Evolutionary conservation across 2,888 invertebrate species (phyloP).

Genomic region (Lasioglossum malachurum): DNA sequence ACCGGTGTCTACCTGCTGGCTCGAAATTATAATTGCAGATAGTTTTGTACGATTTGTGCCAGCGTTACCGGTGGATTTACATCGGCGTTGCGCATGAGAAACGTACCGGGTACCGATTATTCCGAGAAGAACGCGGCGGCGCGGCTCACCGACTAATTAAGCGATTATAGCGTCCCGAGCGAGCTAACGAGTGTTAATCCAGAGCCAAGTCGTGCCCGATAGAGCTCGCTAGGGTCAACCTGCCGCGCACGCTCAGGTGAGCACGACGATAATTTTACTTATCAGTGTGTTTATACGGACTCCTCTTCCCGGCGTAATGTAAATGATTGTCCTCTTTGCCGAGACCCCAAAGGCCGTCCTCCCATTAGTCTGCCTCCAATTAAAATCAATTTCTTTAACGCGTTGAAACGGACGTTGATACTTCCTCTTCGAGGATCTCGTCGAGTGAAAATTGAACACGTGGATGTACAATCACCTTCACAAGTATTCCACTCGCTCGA

Average conservation of each 20-base stretch:
- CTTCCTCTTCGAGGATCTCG: not conserved
- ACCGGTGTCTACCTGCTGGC: conserved; percentile 9
- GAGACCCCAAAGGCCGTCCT: not conserved
- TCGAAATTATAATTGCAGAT: conserved; percentile 49
- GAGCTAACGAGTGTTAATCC: conserved; percentile 72
- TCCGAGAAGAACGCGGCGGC: conserved; percentile 54
- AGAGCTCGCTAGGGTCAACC: conserved; percentile 58
- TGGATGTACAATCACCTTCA: not conserved
- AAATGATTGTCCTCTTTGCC: conserved; percentile 27
- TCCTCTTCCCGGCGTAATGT: conserved; percentile 18
- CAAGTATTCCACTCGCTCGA: not conserved
- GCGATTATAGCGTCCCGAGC: conserved; percentile 66
- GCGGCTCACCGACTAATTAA: conserved; percentile 67
- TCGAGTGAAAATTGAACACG: not conserved
- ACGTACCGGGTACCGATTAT: conserved; percentile 58
- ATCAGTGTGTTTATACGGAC: conserved; percentile 53
- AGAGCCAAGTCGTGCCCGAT: conserved; percentile 66
- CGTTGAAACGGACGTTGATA: conserved; percentile 19
- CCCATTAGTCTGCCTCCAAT: conserved; percentile 31
- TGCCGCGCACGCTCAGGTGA: conserved; percentile 57
- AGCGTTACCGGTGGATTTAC: conserved; percentile 39
- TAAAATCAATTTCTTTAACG: conserved; percentile 48
- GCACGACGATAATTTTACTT: conserved; percentile 65
- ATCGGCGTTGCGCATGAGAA: conserved; percentile 42
- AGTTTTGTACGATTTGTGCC: conserved; percentile 20